phyloP scores from a whole-genome alignment of 2,888 invertebrate genomes.

The Drosophila mercatorum region DNA sequence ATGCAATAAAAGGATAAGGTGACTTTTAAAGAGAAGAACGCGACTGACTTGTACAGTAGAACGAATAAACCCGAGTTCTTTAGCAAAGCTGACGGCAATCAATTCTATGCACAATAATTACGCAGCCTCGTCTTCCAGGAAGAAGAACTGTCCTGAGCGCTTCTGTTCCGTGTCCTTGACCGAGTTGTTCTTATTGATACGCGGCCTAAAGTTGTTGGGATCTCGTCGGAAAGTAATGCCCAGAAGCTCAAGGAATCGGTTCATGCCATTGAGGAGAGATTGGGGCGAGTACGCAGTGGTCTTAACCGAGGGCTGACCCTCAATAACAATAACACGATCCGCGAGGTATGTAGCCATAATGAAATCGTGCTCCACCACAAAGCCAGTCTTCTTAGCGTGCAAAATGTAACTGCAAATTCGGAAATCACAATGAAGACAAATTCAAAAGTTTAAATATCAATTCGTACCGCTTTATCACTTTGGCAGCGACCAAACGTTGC shows the following conservation, averaged over 20 bases:
- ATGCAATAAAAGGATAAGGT: slow-evolving; percentile 46
- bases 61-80: slow-evolving; percentile 32
- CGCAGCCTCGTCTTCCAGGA: slow-evolving; percentile 92
- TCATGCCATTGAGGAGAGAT: slow-evolving; percentile 98
- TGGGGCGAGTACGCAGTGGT: slow-evolving; percentile 97
- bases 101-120: slow-evolving; percentile 42
- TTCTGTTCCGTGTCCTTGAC: slow-evolving; percentile 99
- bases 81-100: slow-evolving; percentile 52
- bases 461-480: slow-evolving; percentile 97
- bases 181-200: slow-evolving; percentile 98
- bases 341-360: slow-evolving; percentile 99
- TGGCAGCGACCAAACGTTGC: slow-evolving; percentile 99
- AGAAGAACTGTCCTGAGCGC: slow-evolving; percentile 98
- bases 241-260: slow-evolving; percentile 96
- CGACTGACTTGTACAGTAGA: slow-evolving; percentile 26
- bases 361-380: slow-evolving; percentile 99
- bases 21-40: slow-evolving; percentile 35
- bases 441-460: not conserved
- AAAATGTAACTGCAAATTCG: slow-evolving; percentile 91
- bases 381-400: slow-evolving; percentile 99
- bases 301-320: slow-evolving; percentile 95
- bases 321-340: slow-evolving; percentile 99
- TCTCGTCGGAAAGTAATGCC: slow-evolving; percentile 99
- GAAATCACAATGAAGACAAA: not conserved
- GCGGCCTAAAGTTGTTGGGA: slow-evolving; percentile 98